Base-by-base conservation (phyloP, 2,888 invertebrate genomes). In the Drosophila tanythrix region DNA sequence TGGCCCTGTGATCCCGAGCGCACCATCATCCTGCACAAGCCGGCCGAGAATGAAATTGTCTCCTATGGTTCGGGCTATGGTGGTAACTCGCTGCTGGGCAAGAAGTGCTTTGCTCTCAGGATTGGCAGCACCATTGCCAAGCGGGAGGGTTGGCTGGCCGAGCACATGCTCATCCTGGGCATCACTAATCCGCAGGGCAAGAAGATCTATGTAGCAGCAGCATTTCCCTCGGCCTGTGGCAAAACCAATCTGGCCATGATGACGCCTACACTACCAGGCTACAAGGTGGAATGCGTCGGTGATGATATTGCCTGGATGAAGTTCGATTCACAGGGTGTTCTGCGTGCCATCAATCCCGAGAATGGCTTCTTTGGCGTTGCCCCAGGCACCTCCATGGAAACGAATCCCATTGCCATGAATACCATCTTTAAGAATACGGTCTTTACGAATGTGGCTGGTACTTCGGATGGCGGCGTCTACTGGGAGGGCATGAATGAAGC, bases 281-380 rank as follows among this genome's bases (percentile, higher is more conserved):
- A 97, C 93, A 97, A 97, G 91, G 93, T 98, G 61, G 97, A 98
- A 92, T 98, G 98, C 90, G 98, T 98, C 0, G 99, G 99, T 0
- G 99, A 99, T 91, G 99, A 99, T 91, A 99, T 99, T 81, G 99
- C 99, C 0, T 99, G 99, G 99, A 98, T 99, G 98, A 96, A 96
- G 92, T 98, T 98, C 91, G 98, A 98, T 82, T 94, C 94, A 15
- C 94, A 96, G 35, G 99, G 99, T 0, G 96, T 96, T 38, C 94
- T 99, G 35, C 94, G 98, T 63, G 99, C 99, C 4, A 99, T 99
- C 81, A 99, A 99, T 93, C 99, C 99, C 0, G 99, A 99, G 93
- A 98, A 98, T 91, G 99, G 99, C 5, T 99, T 99, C 95, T 99
- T 99, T 93, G 99, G 99, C 18, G 99, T 99, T 0, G 99, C 99